Percentiles rank a stretch among this genome's conserved stretches.
phyloP scores from a whole-genome alignment of 1,140 invertebrate genomes.

The Aplysia californica region DNA sequence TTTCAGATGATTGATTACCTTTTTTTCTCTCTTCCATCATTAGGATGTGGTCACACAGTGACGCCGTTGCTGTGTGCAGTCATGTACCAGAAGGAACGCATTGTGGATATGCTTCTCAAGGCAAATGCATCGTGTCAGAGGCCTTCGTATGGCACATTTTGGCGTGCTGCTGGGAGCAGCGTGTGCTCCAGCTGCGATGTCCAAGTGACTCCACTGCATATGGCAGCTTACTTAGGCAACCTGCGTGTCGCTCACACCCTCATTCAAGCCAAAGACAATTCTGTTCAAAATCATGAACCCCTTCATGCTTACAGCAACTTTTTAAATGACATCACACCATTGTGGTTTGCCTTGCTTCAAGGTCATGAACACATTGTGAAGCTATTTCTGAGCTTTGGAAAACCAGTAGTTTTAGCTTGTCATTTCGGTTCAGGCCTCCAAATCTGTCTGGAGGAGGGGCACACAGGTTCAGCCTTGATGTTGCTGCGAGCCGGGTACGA shows the following conservation, averaged over 20 bases:
- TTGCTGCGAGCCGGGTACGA: slow-evolving; percentile 29
- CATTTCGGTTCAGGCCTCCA: slow-evolving; percentile 32
- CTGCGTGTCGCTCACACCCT: slow-evolving; percentile 2
- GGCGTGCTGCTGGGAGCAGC: slow-evolving; percentile 11
- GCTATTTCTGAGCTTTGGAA: slow-evolving; percentile 23
- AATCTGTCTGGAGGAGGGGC: slow-evolving; percentile 24
- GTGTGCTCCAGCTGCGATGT: slow-evolving; percentile 33
- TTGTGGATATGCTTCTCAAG: slow-evolving; percentile 18
- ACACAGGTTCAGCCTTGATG: slow-evolving; percentile 18
- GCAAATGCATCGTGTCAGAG: slow-evolving; percentile 23
- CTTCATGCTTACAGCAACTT: too few relatives aligned
- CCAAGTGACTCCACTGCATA: slow-evolving; percentile 24
- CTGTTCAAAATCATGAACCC: background rate
- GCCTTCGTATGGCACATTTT: slow-evolving; percentile 25
- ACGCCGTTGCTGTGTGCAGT: slow-evolving; percentile 30
- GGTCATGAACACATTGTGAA: slow-evolving; percentile 24
- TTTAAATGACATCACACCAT: slow-evolving; percentile 30
- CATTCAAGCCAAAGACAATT: background rate
- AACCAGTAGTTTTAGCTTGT: slow-evolving; percentile 25
- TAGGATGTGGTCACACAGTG: slow-evolving; percentile 30
- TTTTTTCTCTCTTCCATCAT: too few relatives aligned
- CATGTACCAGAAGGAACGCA: slow-evolving; percentile 14
- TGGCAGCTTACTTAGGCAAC: slow-evolving; percentile 30
- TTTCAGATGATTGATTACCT: too few relatives aligned
- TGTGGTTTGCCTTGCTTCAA: slow-evolving; percentile 32